Evolutionary conservation across 2,797 vertebrate genomes (phyloP).

Genomic region (Takifugu ocellatus): DNA sequence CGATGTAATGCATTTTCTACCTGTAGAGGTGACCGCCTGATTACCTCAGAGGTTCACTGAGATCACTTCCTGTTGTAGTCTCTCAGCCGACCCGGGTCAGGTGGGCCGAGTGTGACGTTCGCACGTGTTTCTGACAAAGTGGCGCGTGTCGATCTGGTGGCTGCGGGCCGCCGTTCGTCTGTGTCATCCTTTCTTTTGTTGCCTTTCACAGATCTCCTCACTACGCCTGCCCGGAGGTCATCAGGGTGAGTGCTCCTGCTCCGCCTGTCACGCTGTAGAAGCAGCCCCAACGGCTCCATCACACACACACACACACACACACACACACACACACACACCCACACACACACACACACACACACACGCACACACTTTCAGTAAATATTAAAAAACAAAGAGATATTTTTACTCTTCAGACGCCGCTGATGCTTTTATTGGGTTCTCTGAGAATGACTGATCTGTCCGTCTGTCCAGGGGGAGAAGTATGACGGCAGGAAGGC

Average conservation of each 20-base stretch:
- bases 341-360: not conserved
- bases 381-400: not conserved
- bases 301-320: not conserved
- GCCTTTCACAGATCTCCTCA: constrained; percentile 75
- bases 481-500: constrained; percentile 94
- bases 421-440: not conserved
- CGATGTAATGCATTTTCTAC: too few relatives aligned
- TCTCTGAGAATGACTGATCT: not conserved
- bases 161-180: not conserved
- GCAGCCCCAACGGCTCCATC: constrained; percentile 6
- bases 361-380: not conserved
- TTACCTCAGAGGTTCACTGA: too few relatives aligned
- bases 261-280: constrained; percentile 24
- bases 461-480: constrained; percentile 58
- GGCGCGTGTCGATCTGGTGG: too few relatives aligned
- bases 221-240: constrained; percentile 83
- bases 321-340: not conserved
- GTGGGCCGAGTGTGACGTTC: too few relatives aligned
- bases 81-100: too few relatives aligned
- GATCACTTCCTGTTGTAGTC: too few relatives aligned
- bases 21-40: too few relatives aligned
- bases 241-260: constrained; percentile 73
- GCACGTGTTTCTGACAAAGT: too few relatives aligned
- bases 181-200: constrained; percentile 15
- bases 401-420: not conserved